Base-by-base conservation (phyloP, 2,113 vertebrate species). In the Lamprotornis superbus region DNA sequence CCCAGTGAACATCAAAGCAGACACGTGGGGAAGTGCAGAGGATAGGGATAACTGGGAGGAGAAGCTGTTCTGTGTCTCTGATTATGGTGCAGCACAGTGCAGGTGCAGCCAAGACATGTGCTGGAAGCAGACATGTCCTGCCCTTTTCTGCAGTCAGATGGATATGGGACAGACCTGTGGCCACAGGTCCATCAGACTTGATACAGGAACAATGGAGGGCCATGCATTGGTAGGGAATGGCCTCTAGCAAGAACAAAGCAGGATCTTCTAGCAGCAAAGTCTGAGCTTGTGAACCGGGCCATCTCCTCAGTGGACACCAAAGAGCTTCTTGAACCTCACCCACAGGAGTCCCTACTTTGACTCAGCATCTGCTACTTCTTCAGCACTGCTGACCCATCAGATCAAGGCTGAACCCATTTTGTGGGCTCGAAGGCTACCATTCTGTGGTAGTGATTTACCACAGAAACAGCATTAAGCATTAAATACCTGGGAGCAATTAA, bases 221-320 rank as follows among this genome's bases (percentile, higher is more conserved):
- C 68, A 39, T 33, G 57, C 22, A 31, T 7, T 63, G 40, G 9
- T 46, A 55, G 22, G 49, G 18, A 55, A 73, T 6, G 28, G 57
- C 27, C n/a, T 73, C 27, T 22, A 47, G 18, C 33, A 46, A 46
- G 40, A 55, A 40, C 27, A 46, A 22, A 83, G 57, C n/a, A 37
- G 27, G 8, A 46, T 63, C 9, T 44, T 46, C 57, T 15, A 14
- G 22, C 27, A 55, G 39, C 11, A 37, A 53, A 46, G 17, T 33
- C 27, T 46, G 39, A 39, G 33, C n/a, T 31, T 39, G 33, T 73
- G 40, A 37, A 22, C 4, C 0, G 0, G 18, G 11, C 23, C 28
- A 17, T 39, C 9, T 33, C 11, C 57, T 55, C 40, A 15, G 46
- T 15, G 9, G 12, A 52, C 15, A 39, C 9, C 23, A n/a, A 64